phyloP scores from a whole-genome alignment of 2,797 vertebrate species.

The Melanitta fusca region DNA sequence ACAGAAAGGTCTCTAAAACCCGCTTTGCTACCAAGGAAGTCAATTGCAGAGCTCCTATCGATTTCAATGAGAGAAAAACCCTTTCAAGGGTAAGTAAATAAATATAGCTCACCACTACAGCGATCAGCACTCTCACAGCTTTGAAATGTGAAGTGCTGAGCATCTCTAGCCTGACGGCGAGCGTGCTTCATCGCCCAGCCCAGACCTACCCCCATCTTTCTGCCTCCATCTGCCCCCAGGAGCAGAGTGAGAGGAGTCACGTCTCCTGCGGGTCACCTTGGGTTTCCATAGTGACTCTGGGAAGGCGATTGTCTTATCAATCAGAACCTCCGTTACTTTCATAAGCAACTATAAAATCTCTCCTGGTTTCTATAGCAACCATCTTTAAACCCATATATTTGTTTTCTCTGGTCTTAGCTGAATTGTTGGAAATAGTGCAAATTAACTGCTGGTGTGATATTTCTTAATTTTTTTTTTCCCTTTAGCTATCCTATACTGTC shows the following conservation, averaged over 20 bases:
- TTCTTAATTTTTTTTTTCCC: not conserved
- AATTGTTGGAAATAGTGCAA: constrained; percentile 44
- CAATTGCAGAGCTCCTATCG: not conserved
- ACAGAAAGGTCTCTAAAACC: not conserved
- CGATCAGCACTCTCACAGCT: not conserved
- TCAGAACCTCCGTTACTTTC: constrained; percentile 68
- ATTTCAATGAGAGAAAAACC: not conserved
- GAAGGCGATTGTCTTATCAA: constrained; percentile 76
- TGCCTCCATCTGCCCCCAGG: constrained; percentile 10
- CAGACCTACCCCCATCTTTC: not conserved
- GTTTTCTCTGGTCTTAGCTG: constrained; percentile 59
- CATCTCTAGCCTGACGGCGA: not conserved
- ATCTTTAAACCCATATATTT: constrained; percentile 63
- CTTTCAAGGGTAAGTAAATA: not conserved
- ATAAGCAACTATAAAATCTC: constrained; percentile 49
- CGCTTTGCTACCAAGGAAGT: not conserved
- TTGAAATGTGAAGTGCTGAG: not conserved
- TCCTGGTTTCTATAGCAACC: constrained; percentile 75
- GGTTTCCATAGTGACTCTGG: constrained; percentile 80
- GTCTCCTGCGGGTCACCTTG: constrained; percentile 47
- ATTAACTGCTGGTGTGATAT: constrained; percentile 42
- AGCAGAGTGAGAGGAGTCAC: constrained; percentile 2
- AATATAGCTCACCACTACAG: not conserved
- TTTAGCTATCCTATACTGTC: not conserved
- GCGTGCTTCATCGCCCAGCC: not conserved